Percentiles rank a stretch among this genome's conserved stretches.
phyloP scores from a whole-genome alignment of 2,113 vertebrate species.

The Diphyllodes magnificus region DNA sequence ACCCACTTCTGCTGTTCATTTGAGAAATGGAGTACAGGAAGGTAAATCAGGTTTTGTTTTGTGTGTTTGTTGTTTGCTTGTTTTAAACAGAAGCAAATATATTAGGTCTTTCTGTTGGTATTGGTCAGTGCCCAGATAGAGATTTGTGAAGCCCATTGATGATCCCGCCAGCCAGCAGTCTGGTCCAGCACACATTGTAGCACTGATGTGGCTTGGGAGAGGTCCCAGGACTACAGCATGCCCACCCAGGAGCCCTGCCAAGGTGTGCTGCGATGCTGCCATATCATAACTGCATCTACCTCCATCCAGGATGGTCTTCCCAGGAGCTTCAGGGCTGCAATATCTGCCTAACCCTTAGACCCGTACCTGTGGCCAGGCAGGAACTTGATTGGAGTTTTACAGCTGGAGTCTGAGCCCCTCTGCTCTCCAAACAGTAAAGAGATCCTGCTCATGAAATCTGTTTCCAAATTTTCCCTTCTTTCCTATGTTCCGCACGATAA shows the following conservation, averaged over 20 bases:
- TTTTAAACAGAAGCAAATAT: neutral
- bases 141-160: neutral
- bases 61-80: neutral
- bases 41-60: neutral
- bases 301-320: neutral
- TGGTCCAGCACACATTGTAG: neutral
- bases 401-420: neutral
- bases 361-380: neutral
- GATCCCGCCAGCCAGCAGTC: neutral
- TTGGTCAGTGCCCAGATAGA: neutral
- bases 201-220: neutral
- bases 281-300: neutral
- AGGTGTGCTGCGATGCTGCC: neutral
- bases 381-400: neutral
- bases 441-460: neutral
- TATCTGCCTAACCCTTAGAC: neutral
- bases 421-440: neutral
- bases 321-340: neutral
- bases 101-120: neutral
- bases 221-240: neutral
- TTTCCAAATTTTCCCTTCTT: neutral
- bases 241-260: neutral
- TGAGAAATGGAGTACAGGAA: neutral
- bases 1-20: neutral
- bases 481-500: rapidly evolving